Conservation (phyloP, 2,888 invertebrate genomes). For the Stramonita haemastoma region DNA sequence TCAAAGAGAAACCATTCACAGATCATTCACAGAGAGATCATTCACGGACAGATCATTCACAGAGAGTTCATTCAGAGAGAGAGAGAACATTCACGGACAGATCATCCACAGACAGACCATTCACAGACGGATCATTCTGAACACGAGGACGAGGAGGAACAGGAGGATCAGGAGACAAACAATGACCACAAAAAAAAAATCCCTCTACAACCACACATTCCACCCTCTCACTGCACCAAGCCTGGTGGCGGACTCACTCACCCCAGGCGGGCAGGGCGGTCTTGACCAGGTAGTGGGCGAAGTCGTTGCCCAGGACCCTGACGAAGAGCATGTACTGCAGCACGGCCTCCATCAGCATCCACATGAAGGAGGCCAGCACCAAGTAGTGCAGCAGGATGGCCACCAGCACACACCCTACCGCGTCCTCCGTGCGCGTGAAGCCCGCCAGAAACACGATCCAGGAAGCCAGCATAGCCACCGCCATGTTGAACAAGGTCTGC, state of each 20-base stretch:
- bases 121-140: too few species aligned
- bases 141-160: too few species aligned
- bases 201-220: not conserved
- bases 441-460: constrained; percentile 78
- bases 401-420: constrained; percentile 80
- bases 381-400: constrained; percentile 84
- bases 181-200: too few species aligned
- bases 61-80: too few species aligned
- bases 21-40: too few species aligned
- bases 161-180: too few species aligned
- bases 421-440: constrained; percentile 68
- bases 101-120: not conserved
- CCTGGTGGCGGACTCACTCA: constrained; percentile 52
- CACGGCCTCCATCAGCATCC: constrained; percentile 85
- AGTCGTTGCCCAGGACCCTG: constrained; percentile 81
- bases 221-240: not conserved
- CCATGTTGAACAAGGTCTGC: constrained; percentile 83
- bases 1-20: too few species aligned
- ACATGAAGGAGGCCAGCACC: constrained; percentile 79
- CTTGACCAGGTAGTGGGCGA: constrained; percentile 82
- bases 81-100: not conserved
- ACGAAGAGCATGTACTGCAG: constrained; percentile 85
- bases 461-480: constrained; percentile 82
- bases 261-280: constrained; percentile 84
- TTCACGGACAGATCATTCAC: too few species aligned